phyloP scores from a whole-genome alignment of 2,888 invertebrate species.

The Amphipoea oculea region DNA sequence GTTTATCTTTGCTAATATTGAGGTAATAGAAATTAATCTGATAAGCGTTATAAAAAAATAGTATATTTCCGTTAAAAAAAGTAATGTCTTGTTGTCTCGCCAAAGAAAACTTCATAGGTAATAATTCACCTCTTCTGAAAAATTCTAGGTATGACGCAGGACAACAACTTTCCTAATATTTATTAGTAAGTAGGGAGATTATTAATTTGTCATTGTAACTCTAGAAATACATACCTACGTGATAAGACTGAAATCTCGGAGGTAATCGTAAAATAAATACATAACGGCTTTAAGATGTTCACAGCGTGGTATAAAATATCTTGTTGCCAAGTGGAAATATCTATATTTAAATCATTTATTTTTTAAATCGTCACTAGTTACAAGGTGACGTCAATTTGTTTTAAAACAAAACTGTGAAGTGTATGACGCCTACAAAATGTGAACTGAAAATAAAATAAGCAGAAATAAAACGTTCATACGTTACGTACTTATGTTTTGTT shows the following conservation, averaged over 20 bases:
- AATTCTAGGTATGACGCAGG: background rate
- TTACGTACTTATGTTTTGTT: background rate
- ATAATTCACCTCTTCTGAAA: background rate
- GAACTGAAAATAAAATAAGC: background rate
- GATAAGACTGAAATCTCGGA: background rate
- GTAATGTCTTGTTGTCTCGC: background rate
- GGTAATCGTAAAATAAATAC: constrained; percentile 20
- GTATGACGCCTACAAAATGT: constrained; percentile 7
- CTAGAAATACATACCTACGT: background rate
- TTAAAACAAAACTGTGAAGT: constrained; percentile 7
- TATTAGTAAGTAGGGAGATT: background rate
- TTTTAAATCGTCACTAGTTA: background rate
- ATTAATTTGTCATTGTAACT: background rate
- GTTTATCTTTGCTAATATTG: background rate
- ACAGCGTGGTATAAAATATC: background rate
- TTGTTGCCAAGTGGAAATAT: constrained; percentile 34
- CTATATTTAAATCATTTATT: background rate
- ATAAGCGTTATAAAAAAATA: too few relatives aligned
- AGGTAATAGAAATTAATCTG: background rate
- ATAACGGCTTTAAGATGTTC: background rate
- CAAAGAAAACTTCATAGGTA: background rate
- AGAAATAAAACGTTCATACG: background rate
- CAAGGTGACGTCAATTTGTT: constrained; percentile 17
- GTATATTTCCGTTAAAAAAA: background rate
- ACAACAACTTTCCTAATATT: background rate